phyloP scores from a whole-genome alignment of 2,888 invertebrate genomes.

The Myopa testacea region DNA sequence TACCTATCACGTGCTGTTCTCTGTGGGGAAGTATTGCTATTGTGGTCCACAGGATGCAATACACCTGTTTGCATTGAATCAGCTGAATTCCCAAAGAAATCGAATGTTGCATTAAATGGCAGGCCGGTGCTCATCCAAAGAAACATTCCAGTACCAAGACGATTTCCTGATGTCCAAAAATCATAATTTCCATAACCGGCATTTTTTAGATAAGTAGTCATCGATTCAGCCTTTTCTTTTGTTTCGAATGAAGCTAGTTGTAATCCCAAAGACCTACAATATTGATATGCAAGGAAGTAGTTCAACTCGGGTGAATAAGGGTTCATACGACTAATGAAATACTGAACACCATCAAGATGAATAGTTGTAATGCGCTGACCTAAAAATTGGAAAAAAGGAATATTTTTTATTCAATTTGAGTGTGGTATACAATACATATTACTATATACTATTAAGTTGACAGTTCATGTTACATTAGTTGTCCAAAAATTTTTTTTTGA shows the following conservation, averaged over 20 bases:
- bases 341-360: conserved; percentile 86
- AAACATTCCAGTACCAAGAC: conserved; percentile 87
- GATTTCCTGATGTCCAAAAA: conserved; percentile 91
- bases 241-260: conserved; percentile 88
- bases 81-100: conserved; percentile 78
- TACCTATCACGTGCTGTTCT: conserved; percentile 79
- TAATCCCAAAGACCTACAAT: conserved; percentile 86
- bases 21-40: conserved; percentile 82
- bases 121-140: conserved; percentile 91
- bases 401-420: not conserved
- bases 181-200: conserved; percentile 87
- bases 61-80: conserved; percentile 66
- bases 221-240: conserved; percentile 86
- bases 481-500: no score
- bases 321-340: conserved; percentile 88
- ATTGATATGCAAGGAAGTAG: conserved; percentile 88
- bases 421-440: not conserved
- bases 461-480: no score
- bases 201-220: conserved; percentile 84
- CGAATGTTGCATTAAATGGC: conserved; percentile 89
- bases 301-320: conserved; percentile 88
- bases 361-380: conserved; percentile 89
- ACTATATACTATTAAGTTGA: no score
- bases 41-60: conserved; percentile 73
- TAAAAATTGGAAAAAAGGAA: conserved; percentile 56